phyloP scores from a whole-genome alignment of 1,140 invertebrate genomes.

The Zaprionus vittiger region DNA sequence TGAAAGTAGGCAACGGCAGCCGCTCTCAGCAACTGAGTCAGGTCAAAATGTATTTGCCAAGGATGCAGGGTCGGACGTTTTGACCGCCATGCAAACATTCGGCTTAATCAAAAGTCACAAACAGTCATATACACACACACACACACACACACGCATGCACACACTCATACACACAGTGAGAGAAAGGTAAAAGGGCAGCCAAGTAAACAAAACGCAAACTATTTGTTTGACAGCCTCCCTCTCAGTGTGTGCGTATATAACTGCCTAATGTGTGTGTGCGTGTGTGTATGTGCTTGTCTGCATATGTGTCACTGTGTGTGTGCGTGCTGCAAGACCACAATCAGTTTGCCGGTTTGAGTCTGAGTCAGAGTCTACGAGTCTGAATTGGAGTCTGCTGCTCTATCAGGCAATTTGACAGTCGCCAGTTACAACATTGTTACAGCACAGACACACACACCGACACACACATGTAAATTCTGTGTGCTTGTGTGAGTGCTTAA shows the following conservation, averaged over 20 bases:
- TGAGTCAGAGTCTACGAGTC: too few relatives aligned
- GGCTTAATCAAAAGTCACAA: constrained; percentile 79
- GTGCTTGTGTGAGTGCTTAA: constrained; percentile 14
- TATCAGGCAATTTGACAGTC: constrained; percentile 80
- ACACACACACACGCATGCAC: background rate
- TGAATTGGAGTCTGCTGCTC: constrained; percentile 45
- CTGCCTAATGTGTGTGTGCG: background rate
- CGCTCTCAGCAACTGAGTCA: constrained; percentile 10
- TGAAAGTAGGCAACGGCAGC: constrained; percentile 20
- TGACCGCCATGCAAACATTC: constrained; percentile 73
- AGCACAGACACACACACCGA: constrained; percentile 24
- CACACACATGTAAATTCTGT: constrained; percentile 35
- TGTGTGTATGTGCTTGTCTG: constrained; percentile 14
- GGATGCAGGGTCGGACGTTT: constrained; percentile 52
- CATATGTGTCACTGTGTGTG: background rate
- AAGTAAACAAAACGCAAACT: constrained; percentile 76
- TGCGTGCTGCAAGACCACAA: constrained; percentile 23
- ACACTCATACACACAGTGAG: constrained; percentile 1
- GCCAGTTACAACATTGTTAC: constrained; percentile 76
- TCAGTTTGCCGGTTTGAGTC: constrained; percentile 12
- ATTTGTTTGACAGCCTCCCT: constrained; percentile 69
- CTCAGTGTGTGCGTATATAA: background rate
- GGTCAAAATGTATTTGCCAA: constrained; percentile 66
- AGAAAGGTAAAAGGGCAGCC: constrained; percentile 34
- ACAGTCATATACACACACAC: constrained; percentile 35